These are phyloP conservation scores for Epinephelus coioides DNA, from an alignment of 2,797 vertebrate species.

Conservation along the genomic window DNA sequence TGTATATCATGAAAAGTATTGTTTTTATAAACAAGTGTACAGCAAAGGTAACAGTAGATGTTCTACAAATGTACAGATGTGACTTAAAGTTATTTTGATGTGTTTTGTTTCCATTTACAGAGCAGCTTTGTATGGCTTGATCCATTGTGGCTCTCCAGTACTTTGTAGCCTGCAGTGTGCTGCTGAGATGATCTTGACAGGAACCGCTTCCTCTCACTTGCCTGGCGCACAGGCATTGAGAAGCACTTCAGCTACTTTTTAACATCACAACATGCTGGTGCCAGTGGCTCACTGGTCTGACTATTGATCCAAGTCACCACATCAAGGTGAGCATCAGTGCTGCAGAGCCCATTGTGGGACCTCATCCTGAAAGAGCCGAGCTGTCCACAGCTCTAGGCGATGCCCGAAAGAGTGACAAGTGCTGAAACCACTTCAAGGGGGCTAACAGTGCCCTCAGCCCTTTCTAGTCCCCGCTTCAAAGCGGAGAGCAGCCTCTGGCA, in stretches of 20 bases:
- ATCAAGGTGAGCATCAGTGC: slow-evolving; percentile 84
- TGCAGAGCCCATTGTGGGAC: slow-evolving; percentile 81
- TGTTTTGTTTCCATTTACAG: slow-evolving; percentile 23
- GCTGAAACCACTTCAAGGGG: slow-evolving; percentile 87
- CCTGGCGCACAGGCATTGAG: slow-evolving; percentile 54
- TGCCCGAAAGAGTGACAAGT: slow-evolving; percentile 85
- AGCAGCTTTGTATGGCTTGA: slow-evolving; percentile 46
- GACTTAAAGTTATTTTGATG: slow-evolving; percentile 8
- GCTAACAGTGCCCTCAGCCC: slow-evolving; percentile 82
- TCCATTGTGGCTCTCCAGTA: slow-evolving; percentile 60
- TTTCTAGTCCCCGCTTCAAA: slow-evolving; percentile 87
- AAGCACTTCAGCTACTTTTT: slow-evolving; percentile 76
- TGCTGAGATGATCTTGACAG: slow-evolving; percentile 74
- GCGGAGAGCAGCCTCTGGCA: slow-evolving; percentile 83
- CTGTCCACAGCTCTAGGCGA: slow-evolving; percentile 83
- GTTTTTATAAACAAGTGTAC: neutral
- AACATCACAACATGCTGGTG: slow-evolving; percentile 82
- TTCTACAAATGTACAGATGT: neutral
- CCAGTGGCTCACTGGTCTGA: slow-evolving; percentile 82
- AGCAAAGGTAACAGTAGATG: neutral
- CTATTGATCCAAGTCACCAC: slow-evolving; percentile 87
- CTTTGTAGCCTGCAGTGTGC: slow-evolving; percentile 76
- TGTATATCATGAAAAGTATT: neutral
- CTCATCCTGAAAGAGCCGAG: slow-evolving; percentile 82
- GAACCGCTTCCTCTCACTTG: slow-evolving; percentile 67